Evolutionary conservation across 30 jellyfish, hydroid and myxozoan genomes (phyloP), one percentile per base, ranked within the genome.

Genomic region (Chrysaora quinquecirrha): DNA sequence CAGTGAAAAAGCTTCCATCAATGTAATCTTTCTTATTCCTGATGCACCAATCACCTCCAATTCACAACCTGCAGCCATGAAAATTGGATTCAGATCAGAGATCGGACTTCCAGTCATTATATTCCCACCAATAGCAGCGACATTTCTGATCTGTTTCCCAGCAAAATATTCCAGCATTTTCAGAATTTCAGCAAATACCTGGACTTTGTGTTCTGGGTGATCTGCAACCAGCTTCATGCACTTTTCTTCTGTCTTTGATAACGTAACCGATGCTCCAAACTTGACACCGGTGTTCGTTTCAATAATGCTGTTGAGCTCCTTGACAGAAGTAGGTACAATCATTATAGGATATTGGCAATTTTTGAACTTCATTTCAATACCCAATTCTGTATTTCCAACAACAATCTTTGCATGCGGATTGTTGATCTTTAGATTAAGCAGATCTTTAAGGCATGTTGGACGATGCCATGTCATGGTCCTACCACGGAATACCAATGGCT

Each of bases 111-210:
- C n/a, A n/a, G n/a, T n/a, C n/a, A n/a, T n/a, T n/a, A n/a, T n/a
- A n/a, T n/a, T n/a, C n/a, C n/a, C n/a, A n/a, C n/a, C n/a, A n/a
- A n/a, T n/a, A 0, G 87, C 38, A 2, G 87, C 87, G 7, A 75
- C 87, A 33, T 54, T 1, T 28, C 87, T 27, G 34, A 75, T 52
- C 34, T 75, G 87, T 33, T 75, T 75, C 19, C 87, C 76, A n/a
- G 87, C 87, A 75, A 75, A 75, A 75, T 76, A 75, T 28, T 54
- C 63, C 67, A 75, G 28, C 87, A 75, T 75, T 30, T 75, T 76
- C 1, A 75, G 23, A 24, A 75, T 27, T 0, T 75, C 75, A 21
- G 64, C 23, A 6, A 75, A 24, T 61, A 75, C 87, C 4, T 32
- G 22, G 0, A 32, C 28, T 54, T 56, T 24, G 76, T 52, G 34